These are phyloP conservation scores for Arenaria interpres DNA, from an alignment of 2,113 vertebrate genomes.

Conservation along the genomic window DNA sequence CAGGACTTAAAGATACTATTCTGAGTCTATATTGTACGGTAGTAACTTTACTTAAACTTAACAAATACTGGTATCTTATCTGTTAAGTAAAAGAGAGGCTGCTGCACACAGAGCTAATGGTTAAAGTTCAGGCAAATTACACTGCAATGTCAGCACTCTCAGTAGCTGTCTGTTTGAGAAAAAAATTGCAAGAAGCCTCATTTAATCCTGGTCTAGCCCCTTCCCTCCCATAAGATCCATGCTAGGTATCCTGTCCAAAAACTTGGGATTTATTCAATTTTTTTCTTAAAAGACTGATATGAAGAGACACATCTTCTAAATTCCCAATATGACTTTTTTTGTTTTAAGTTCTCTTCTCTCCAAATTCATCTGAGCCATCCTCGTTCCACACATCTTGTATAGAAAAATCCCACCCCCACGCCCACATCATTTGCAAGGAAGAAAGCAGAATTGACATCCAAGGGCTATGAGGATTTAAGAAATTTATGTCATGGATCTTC, in stretches of 20 bases:
- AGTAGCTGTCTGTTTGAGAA: background rate
- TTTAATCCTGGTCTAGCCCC: background rate
- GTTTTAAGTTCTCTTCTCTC: background rate
- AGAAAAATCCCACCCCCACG: background rate
- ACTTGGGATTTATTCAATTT: background rate
- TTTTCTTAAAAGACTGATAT: background rate
- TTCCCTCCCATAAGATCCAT: background rate
- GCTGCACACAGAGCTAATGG: background rate
- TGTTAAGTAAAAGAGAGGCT: background rate
- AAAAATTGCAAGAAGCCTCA: background rate
- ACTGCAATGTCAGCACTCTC: background rate
- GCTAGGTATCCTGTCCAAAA: background rate
- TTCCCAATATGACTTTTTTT: background rate
- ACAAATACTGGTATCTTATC: background rate
- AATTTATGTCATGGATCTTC: background rate
- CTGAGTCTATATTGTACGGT: background rate
- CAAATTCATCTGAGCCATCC: background rate
- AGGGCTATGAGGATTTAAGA: background rate
- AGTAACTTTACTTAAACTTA: background rate
- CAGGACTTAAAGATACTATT: constrained; percentile 7
- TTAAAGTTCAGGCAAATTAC: constrained; percentile 4
- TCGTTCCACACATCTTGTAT: background rate
- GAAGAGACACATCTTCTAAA: background rate
- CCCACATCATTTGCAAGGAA: background rate
- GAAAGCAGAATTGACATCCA: background rate